Base-by-base conservation (phyloP, 2,888 invertebrate species). In the Sicus ferrugineus region DNA sequence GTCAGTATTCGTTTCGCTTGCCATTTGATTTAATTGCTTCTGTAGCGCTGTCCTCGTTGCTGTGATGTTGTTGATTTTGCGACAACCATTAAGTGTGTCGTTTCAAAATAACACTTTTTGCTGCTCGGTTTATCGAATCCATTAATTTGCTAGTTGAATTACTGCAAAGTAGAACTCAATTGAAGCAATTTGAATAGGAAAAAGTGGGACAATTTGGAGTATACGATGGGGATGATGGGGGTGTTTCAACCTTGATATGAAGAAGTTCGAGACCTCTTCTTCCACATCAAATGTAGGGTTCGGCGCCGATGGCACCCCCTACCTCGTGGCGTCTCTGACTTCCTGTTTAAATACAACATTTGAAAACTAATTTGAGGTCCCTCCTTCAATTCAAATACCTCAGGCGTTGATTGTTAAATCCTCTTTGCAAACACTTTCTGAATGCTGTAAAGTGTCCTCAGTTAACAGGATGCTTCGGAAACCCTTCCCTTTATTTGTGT, bases 21-120 rank as follows among this genome's bases (percentile, higher is more conserved):
- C 19, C 16, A 61, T 61, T 59, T 14, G 38, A 34, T 59, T 59
- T 31, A 59, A 59, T 59, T 38, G 59, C 59, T 64, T 30, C 14
- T 14, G 28, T 21, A 30, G 31, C 52, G 30, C 19, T 63, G 11
- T 19, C 11, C n/a, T 63, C 30, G 16, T 9, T 63, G 23, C 50
- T 52, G n/a, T 46, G 38, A 11, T 34, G 38, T 6, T 34, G 38
- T 6, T 34, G 38, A 11, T 46, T 11, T 52, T 28, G 28, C 26
- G 42, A 42, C 5, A n/a, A 42, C 16, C 42, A 34, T 42, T 42
- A 42, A 42, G 14, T 42, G 42, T n/a, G 14, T 42, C n/a, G 42
- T 42, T 42, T 3, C 11, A 1, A 4, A 42, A n/a, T n/a, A 16
- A 1, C 42, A 42, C 16, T 16, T 1, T 3, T 2, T 23, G 23